phyloP scores from a whole-genome alignment of 2,888 invertebrate genomes.

The Callyntrura sp. region DNA sequence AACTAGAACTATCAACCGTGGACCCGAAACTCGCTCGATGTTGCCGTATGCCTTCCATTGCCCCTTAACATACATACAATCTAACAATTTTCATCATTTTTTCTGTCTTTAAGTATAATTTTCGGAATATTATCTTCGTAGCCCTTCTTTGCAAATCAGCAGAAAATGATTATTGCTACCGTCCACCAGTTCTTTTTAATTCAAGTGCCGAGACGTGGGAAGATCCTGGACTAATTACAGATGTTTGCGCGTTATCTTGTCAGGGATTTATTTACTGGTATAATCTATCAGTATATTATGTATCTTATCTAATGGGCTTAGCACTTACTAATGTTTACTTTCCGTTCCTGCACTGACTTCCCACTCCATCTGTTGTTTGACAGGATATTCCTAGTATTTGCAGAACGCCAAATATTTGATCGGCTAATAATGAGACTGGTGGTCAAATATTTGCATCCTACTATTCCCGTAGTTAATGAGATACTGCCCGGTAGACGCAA shows the following conservation, averaged over 20 bases:
- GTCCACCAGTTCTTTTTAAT: conserved; percentile 54
- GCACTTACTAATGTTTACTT: no score
- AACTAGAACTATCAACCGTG: background rate
- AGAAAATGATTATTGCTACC: conserved; percentile 58
- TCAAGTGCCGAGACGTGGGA: conserved; percentile 37
- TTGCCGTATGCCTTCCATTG: conserved; percentile 73
- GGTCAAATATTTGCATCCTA: conserved; percentile 68
- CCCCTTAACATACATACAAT: no score
- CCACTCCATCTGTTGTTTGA: background rate
- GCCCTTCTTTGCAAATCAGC: conserved; percentile 9
- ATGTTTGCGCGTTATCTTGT: conserved; percentile 64
- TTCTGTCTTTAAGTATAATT: background rate
- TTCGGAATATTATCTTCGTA: background rate
- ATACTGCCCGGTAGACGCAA: no score
- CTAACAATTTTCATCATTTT: no score
- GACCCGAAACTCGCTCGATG: conserved; percentile 58
- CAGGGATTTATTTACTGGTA: conserved; percentile 81
- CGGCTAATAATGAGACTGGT: conserved; percentile 60
- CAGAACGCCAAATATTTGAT: conserved; percentile 59
- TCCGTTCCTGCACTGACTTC: no score
- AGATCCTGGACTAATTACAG: conserved; percentile 56
- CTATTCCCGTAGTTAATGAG: background rate
- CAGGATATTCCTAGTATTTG: conserved; percentile 75
- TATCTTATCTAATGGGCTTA: background rate
- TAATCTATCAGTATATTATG: background rate